phyloP scores from a whole-genome alignment of 2,888 invertebrate species.

The Tetramorium bicarinatum region DNA sequence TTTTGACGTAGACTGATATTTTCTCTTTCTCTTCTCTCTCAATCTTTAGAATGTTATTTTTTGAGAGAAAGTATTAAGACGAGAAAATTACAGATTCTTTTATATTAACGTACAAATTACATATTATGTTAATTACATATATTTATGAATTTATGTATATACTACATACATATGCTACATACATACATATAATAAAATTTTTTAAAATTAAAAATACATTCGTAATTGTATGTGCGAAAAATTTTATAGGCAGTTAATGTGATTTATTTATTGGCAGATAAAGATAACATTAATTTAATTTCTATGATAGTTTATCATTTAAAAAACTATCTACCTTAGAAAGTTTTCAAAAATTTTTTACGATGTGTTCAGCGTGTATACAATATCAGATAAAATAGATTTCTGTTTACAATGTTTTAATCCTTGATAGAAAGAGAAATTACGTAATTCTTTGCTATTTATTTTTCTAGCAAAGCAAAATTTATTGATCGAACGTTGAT shows the following conservation, averaged over 20 bases:
- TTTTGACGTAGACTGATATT: background rate
- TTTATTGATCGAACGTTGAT: background rate
- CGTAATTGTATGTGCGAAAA: background rate
- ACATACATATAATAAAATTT: background rate
- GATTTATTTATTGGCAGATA: background rate
- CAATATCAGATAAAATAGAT: background rate
- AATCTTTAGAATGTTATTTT: background rate
- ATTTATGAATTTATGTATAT: background rate
- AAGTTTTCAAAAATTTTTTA: background rate
- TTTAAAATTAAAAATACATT: background rate
- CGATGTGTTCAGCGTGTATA: background rate
- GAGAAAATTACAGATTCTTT: background rate
- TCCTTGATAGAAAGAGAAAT: background rate
- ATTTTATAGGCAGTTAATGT: background rate
- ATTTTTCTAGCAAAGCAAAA: background rate
- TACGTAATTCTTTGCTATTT: background rate
- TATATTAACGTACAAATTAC: background rate
- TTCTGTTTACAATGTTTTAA: background rate
- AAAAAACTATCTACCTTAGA: background rate
- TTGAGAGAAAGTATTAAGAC: background rate
- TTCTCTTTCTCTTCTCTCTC: background rate
- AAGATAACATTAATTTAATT: background rate
- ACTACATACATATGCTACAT: background rate
- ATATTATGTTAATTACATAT: background rate
- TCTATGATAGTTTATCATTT: conserved; percentile 2